These are phyloP conservation scores for Cabera pusaria DNA, from an alignment of 2,888 invertebrate genomes.

Conservation along the genomic window DNA sequence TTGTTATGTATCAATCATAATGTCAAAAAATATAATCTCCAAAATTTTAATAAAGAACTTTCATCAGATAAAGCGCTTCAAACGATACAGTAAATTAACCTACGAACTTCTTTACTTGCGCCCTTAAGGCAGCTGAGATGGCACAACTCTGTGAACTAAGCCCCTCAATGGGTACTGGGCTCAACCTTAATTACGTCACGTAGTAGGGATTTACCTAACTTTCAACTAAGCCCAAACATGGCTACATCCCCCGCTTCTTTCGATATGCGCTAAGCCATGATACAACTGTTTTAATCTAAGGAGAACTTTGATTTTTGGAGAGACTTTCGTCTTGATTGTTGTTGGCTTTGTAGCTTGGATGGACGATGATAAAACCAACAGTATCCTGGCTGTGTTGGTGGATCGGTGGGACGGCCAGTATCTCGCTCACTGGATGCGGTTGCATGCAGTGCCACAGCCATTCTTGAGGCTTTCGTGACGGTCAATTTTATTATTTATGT, in stretches of 20 bases:
- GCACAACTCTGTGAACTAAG: slow-evolving; percentile 33
- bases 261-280: slow-evolving; percentile 28
- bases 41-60: too few species aligned
- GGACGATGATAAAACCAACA: too few species aligned
- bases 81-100: slow-evolving; percentile 22
- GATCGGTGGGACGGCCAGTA: too few species aligned
- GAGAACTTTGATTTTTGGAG: slow-evolving; percentile 11
- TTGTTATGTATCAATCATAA: too few species aligned
- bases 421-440: too few species aligned
- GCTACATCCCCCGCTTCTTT: slow-evolving; percentile 34
- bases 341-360: too few species aligned
- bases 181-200: slow-evolving; percentile 56
- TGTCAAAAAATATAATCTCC: too few species aligned
- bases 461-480: too few species aligned
- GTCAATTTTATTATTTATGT: too few species aligned
- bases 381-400: too few species aligned
- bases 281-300: slow-evolving; percentile 33
- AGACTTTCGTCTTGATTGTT: too few species aligned
- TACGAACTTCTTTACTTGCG: slow-evolving; percentile 20
- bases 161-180: slow-evolving; percentile 40
- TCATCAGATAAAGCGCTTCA: slow-evolving; percentile 19
- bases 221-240: slow-evolving; percentile 53
- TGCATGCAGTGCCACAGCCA: too few species aligned
- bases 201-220: slow-evolving; percentile 55
- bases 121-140: slow-evolving; percentile 24